Conservation (phyloP, 2,797 vertebrate genomes). For the Mycteria americana region DNA sequence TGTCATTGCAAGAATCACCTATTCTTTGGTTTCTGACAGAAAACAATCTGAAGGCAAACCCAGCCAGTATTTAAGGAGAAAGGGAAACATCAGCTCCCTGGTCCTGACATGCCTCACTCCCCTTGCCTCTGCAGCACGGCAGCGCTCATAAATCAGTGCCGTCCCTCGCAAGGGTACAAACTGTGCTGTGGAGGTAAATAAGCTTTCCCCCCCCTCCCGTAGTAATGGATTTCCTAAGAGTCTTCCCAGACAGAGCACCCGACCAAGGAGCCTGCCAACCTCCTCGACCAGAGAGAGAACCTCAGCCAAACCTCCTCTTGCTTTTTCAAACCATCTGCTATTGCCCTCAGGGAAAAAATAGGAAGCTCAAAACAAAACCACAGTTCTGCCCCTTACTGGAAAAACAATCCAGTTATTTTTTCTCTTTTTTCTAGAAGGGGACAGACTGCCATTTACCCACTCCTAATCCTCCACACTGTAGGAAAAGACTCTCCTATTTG, state of each 20-base stretch:
- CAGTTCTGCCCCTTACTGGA: not conserved
- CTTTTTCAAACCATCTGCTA: not conserved
- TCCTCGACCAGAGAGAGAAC: not conserved
- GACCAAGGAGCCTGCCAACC: not conserved
- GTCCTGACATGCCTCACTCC: not conserved
- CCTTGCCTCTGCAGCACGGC: not conserved
- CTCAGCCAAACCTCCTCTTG: not conserved
- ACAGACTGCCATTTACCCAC: not conserved
- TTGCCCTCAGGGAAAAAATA: not conserved
- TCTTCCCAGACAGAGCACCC: not conserved
- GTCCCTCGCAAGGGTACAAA: fast-evolving
- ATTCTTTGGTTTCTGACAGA: not conserved
- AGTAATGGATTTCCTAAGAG: not conserved
- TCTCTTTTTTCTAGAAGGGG: not conserved
- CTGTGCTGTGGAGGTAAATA: fast-evolving
- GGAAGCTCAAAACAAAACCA: not conserved
- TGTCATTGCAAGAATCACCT: not conserved
- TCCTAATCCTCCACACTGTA: fast-evolving
- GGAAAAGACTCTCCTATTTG: not conserved
- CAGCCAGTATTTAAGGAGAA: not conserved
- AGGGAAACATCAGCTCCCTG: fast-evolving
- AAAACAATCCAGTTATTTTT: not conserved
- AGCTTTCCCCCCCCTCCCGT: fast-evolving
- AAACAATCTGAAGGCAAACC: not conserved
- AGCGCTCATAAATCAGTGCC: not conserved